Evolutionary conservation across 2,888 invertebrate genomes (phyloP), one percentile per base, ranked within the genome.

Genomic region (Pecten maximus): DNA sequence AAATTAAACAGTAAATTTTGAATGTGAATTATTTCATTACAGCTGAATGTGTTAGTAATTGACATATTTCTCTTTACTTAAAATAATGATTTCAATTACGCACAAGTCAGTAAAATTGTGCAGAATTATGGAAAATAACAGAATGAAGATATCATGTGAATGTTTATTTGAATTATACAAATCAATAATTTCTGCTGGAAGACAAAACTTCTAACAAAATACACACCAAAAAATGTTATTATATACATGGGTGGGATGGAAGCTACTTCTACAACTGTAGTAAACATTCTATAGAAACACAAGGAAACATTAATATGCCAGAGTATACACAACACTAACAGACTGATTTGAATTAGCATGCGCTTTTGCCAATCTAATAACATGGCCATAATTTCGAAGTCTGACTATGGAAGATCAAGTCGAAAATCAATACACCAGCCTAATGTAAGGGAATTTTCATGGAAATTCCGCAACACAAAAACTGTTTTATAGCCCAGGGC

Each of bases 371-470:
- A 74, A 74, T 74, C 74, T 74, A 74, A 74, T 74, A 74, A 74
- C 74, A 28, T 74, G 74, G 35, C 74, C 74, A 74, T 74, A 74
- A 74, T 35, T 74, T 74, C 23, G 35, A 74, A 74, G 35, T 74
- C 74, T 35, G 74, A 74, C 74, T 74, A 35, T 23, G 23, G 60
- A n/a, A 60, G 60, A 60, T 74, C 74, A 74, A 74, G 74, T 74
- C 74, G 10, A 74, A 74, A 74, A 74, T 74, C 74, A 74, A 74
- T 74, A 74, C 10, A 2, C 8, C 35, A 15, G 74, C 35, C 74
- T 74, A 74, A 74, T 74, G 74, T 74, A 74, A 74, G 35, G 23
- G 74, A 74, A 74, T 74, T 74, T 74, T 74, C 74, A 74, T 74
- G 74, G 74, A 74, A 74, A 74, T 74, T 74, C 74, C 16, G 10